These are phyloP conservation scores for Latrodectus elegans DNA, from an alignment of 2,888 invertebrate species.

Conservation along the genomic window DNA sequence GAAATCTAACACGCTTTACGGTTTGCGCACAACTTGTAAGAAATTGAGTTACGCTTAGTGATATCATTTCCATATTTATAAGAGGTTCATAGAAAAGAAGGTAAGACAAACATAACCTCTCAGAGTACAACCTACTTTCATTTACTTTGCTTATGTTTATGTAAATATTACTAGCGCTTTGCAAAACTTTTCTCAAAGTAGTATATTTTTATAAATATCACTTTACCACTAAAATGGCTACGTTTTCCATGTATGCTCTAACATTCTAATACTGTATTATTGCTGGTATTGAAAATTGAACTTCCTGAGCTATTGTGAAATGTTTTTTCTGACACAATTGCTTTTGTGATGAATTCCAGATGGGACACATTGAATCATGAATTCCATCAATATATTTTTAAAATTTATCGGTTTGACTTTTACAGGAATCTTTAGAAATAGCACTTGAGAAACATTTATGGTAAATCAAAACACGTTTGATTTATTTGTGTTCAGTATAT, in stretches of 20 bases:
- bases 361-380: background rate
- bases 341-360: background rate
- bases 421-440: too few species aligned
- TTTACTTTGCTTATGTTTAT: conserved; percentile 57
- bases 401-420: too few species aligned
- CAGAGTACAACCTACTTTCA: conserved; percentile 44
- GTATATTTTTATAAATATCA: conserved; percentile 55
- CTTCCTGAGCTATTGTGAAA: background rate
- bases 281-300: background rate
- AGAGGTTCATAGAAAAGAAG: conserved; percentile 49
- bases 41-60: conserved; percentile 63
- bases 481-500: too few species aligned
- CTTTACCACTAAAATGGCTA: conserved; percentile 31
- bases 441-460: too few species aligned
- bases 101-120: conserved; percentile 43
- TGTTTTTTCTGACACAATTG: background rate
- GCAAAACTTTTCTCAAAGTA: conserved; percentile 40
- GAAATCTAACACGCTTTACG: conserved; percentile 51
- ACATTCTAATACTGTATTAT: background rate
- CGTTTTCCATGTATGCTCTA: background rate
- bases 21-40: conserved; percentile 47
- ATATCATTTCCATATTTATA: conserved; percentile 66
- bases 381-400: background rate
- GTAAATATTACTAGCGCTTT: conserved; percentile 37
- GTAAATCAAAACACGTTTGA: too few species aligned